These are phyloP conservation scores for Nesidiocoris tenuis DNA, from an alignment of 2,888 invertebrate species.

Conservation along the genomic window DNA sequence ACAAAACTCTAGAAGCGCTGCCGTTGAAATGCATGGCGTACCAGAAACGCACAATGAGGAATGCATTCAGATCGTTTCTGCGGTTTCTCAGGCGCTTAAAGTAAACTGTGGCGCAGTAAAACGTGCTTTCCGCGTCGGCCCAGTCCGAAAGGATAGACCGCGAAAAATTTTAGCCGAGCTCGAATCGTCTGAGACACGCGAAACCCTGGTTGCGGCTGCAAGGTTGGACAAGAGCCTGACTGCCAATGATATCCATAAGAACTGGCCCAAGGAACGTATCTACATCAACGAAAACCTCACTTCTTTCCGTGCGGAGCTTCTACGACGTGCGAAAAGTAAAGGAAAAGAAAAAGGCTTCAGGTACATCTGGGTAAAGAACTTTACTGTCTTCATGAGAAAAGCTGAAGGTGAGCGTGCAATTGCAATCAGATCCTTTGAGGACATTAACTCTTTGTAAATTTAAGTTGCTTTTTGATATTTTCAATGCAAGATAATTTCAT, in stretches of 20 bases:
- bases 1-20: neutral
- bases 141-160: neutral
- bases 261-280: no score
- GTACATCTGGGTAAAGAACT: slow-evolving; percentile 21
- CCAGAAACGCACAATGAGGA: slow-evolving; percentile 15
- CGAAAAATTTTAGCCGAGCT: slow-evolving; percentile 12
- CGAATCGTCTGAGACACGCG: neutral
- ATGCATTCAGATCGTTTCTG: neutral
- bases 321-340: slow-evolving; percentile 2
- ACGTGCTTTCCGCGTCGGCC: slow-evolving; percentile 1
- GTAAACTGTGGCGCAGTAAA: neutral
- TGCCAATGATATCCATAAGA: neutral
- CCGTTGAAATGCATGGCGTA: slow-evolving; percentile 1
- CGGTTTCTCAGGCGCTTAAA: neutral
- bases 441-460: neutral
- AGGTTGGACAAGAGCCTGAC: neutral
- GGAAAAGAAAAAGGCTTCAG: neutral
- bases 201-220: neutral
- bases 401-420: slow-evolving; percentile 6
- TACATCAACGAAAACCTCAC: no score
- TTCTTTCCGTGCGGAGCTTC: neutral
- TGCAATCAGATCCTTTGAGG: neutral
- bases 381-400: slow-evolving; percentile 10
- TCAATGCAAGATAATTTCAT: neutral
- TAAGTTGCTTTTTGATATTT: neutral